A percentile compares a stretch with the other conserved stretches of the same genome.
These are phyloP conservation scores for Halcyon badia DNA, from an alignment of 2,797 vertebrate genomes.

Conservation along the genomic window DNA sequence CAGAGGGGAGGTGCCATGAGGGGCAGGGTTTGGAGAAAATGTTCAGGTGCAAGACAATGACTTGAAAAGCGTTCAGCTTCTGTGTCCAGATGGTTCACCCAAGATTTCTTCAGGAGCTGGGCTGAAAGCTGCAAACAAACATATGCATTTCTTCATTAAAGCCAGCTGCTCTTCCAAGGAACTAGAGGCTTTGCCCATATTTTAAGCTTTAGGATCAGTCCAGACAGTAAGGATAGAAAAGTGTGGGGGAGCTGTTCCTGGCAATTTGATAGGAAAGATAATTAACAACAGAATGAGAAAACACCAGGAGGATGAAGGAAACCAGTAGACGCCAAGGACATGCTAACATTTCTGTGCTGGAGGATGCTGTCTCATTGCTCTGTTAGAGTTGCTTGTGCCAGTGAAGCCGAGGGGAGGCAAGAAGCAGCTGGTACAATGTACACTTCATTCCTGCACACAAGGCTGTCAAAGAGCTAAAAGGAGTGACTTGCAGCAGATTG, in stretches of 20 bases:
- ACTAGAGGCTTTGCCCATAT: background rate
- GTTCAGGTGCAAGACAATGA: background rate
- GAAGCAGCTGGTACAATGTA: background rate
- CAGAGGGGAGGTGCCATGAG: background rate
- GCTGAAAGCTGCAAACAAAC: constrained; percentile 32
- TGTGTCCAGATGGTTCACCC: background rate
- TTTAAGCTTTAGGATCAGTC: background rate
- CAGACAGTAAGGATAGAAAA: background rate
- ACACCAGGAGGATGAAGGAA: background rate
- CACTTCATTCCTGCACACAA: background rate
- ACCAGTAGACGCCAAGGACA: background rate
- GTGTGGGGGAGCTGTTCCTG: background rate
- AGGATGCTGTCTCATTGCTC: background rate
- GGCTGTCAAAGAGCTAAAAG: background rate
- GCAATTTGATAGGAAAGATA: constrained; percentile 24
- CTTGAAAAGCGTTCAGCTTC: background rate
- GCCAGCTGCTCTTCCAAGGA: background rate
- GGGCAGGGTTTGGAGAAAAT: background rate
- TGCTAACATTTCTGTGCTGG: background rate
- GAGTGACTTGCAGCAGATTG: background rate
- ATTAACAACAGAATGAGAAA: constrained; percentile 27
- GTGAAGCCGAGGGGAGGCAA: background rate
- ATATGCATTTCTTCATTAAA: background rate
- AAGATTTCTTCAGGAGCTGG: constrained; percentile 5
- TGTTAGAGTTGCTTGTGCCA: background rate